phyloP scores from a whole-genome alignment of 2,888 invertebrate species.

The Hydrotaea cyrtoneurina region DNA sequence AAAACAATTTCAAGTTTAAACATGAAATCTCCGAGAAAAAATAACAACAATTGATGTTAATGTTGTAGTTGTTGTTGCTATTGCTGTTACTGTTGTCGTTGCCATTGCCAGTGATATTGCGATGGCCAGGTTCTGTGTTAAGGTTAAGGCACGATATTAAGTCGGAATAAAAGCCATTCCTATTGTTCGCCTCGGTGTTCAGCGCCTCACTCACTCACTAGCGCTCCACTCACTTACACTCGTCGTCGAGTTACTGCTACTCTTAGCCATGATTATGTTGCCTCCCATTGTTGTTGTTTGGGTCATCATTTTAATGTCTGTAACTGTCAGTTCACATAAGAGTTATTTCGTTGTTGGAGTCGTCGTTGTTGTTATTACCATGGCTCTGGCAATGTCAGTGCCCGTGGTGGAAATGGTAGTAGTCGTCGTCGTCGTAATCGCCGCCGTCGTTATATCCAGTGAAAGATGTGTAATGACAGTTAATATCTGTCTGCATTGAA shows the following conservation, averaged over 20 bases:
- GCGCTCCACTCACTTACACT: background rate
- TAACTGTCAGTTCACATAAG: slow-evolving; percentile 38
- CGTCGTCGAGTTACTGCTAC: background rate
- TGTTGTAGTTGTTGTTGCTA: slow-evolving; percentile 29
- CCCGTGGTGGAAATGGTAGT: slow-evolving; percentile 14
- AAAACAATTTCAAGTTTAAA: slow-evolving; percentile 63
- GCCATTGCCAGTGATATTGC: background rate
- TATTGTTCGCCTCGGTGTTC: slow-evolving; percentile 24
- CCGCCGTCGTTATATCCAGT: background rate
- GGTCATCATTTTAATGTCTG: slow-evolving; percentile 59
- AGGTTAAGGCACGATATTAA: slow-evolving; percentile 55
- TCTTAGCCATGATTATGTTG: slow-evolving; percentile 1
- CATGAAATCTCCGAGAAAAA: slow-evolving; percentile 46
- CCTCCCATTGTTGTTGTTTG: slow-evolving; percentile 44
- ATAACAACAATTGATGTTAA: slow-evolving; percentile 40
- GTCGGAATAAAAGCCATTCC: slow-evolving; percentile 20
- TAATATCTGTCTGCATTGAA: slow-evolving; percentile 48
- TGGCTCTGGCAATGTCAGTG: background rate
- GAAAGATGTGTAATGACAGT: slow-evolving; percentile 55
- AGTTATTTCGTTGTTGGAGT: background rate
- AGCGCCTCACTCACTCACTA: slow-evolving; percentile 4
- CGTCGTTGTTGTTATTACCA: too few species aligned
- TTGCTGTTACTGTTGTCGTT: background rate
- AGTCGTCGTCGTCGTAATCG: slow-evolving; percentile 19
- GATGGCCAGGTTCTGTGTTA: slow-evolving; percentile 16